Evolutionary conservation across 2,888 invertebrate species (phyloP), one percentile per base, ranked within the genome.

Genomic region (Ectemnius continuus): DNA sequence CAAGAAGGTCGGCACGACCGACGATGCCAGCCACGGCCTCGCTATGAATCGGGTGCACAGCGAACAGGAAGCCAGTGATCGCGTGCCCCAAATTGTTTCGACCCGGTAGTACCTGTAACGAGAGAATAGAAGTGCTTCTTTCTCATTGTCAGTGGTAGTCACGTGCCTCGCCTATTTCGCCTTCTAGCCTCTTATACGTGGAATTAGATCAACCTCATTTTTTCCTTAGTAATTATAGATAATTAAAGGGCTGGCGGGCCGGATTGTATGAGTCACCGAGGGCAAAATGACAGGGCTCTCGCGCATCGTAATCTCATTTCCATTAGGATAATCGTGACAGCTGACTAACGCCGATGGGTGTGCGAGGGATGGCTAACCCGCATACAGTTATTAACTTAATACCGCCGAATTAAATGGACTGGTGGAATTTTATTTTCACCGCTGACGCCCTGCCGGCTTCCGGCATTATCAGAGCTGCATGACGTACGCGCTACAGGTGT

Each of bases 11-110:
- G 2, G 99, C 98, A 70, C 99, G 93, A 1, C 99, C 99, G 14
- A 99, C 99, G 63, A 98, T 94, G 26, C 98, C 98, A 0, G 98
- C 97, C 46, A 99, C 98, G 0, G 99, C 98, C 91, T 99, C 99
- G 3, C 97, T 97, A 92, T 99, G 99, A 85, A 99, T 95, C 14
- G 99, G 99, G 92, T 99, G 99, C 1, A 96, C 95, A 46, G 99
- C 98, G 90, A 99, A 99, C 56, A 97, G 93, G 8, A 97, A 92
- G 0, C 97, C 97, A 0, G 98, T 94, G 45, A 96, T 93, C 65
- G 94, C 93, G 63, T 95, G 94, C 47, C 96, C 96, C 83, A 95
- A 93, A 84, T 93, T 92, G 70, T 92, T 92, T 86, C 93, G 93
- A 75, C 93, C 92, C 61, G 92, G 92, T 67, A 96, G 94, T 77